phyloP scores from a whole-genome alignment of 2,113 vertebrate genomes.

The Dicentrarchus labrax region DNA sequence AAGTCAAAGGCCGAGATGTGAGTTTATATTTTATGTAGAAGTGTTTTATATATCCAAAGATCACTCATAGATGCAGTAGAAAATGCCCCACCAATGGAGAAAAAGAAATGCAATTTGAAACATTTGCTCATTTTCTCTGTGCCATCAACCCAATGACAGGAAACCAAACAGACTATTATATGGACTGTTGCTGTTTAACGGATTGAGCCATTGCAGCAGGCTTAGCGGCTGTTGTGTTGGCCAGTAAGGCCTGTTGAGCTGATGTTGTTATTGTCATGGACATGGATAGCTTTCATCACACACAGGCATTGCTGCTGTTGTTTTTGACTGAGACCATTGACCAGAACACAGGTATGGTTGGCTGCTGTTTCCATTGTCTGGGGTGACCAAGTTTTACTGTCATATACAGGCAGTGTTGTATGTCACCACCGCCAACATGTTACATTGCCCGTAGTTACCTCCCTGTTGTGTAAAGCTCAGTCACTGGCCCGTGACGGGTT shows the following conservation, averaged over 20 bases:
- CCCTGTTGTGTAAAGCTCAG: slow-evolving; percentile 64
- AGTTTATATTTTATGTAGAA: neutral
- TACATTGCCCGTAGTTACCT: slow-evolving; percentile 31
- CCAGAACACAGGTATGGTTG: slow-evolving; percentile 27
- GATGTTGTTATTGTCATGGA: slow-evolving; percentile 48
- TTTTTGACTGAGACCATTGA: slow-evolving; percentile 62
- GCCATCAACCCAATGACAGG: neutral
- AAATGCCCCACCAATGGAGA: neutral
- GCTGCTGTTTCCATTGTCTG: slow-evolving; percentile 44
- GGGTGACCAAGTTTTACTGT: slow-evolving; percentile 33
- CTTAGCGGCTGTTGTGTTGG: slow-evolving; percentile 50
- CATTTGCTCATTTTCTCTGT: neutral
- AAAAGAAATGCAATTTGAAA: neutral
- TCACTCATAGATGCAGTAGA: neutral
- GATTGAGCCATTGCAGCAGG: slow-evolving; percentile 14
- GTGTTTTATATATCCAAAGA: neutral
- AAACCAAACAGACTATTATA: slow-evolving; percentile 20
- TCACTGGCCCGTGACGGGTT: slow-evolving; percentile 43
- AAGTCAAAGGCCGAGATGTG: neutral
- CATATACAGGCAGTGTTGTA: slow-evolving; percentile 60
- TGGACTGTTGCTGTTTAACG: slow-evolving; percentile 30
- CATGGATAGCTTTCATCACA: slow-evolving; percentile 54
- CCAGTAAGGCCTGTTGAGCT: slow-evolving; percentile 22
- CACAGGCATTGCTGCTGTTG: slow-evolving; percentile 73
- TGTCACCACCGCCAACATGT: slow-evolving; percentile 62